Evolutionary conservation across 1,140 invertebrate genomes (phyloP).

Genomic region (Tetramorium parvispinum): DNA sequence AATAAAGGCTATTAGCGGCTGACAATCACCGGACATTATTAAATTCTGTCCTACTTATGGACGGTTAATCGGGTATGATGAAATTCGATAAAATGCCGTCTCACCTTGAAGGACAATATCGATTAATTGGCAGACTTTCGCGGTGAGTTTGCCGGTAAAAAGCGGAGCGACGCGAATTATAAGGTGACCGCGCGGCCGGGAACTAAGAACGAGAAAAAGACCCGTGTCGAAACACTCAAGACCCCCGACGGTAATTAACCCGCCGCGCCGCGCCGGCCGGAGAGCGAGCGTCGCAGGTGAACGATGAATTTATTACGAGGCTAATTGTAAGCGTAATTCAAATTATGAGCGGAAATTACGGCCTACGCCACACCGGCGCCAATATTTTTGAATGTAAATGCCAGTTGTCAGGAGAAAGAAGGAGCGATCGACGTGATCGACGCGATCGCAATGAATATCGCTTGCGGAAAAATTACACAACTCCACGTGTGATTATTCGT

Average conservation of each 20-base stretch:
- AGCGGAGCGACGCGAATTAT: slow-evolving; percentile 42
- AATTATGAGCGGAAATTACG: slow-evolving; percentile 43
- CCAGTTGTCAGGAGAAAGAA: background rate
- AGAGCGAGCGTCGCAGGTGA: slow-evolving; percentile 20
- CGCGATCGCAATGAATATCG: background rate
- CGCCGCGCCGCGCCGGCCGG: too few species aligned
- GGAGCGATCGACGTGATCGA: background rate
- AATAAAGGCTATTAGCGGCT: slow-evolving; percentile 47
- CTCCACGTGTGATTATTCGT: slow-evolving; percentile 34
- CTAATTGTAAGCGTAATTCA: slow-evolving; percentile 44
- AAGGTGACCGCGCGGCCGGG: background rate
- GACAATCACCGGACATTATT: slow-evolving; percentile 42
- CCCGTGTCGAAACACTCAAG: slow-evolving; percentile 43
- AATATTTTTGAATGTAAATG: background rate
- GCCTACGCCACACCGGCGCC: background rate
- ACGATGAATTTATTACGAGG: slow-evolving; percentile 54
- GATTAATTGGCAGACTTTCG: slow-evolving; percentile 56
- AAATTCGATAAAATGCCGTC: slow-evolving; percentile 46
- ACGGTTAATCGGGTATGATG: slow-evolving; percentile 35
- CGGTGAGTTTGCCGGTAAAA: slow-evolving; percentile 50
- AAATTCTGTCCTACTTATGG: slow-evolving; percentile 51
- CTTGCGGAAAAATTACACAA: slow-evolving; percentile 27
- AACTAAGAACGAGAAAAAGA: slow-evolving; percentile 9
- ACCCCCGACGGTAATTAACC: slow-evolving; percentile 41
- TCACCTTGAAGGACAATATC: slow-evolving; percentile 44